A percentile compares a stretch with the other conserved stretches of the same genome.
Conservation (phyloP, 1,140 invertebrate genomes). For the Bicyclus anynana region DNA sequence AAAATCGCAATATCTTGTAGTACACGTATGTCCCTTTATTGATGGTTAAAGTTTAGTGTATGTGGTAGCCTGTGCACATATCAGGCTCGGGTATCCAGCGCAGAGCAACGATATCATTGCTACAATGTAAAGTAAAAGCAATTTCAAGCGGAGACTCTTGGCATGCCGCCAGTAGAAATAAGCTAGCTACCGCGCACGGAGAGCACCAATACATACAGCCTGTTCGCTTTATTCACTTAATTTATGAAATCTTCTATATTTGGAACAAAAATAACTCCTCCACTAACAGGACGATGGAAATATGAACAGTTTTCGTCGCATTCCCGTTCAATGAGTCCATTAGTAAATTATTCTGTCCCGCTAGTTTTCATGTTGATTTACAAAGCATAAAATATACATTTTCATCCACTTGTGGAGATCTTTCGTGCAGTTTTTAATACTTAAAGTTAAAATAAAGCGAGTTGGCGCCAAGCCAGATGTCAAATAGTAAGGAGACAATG, state of each 20-base stretch:
- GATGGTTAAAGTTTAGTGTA: slow-evolving; percentile 26
- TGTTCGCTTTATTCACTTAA: slow-evolving; percentile 45
- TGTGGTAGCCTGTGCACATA: slow-evolving; percentile 30
- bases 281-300: not conserved
- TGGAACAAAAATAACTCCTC: slow-evolving; percentile 5
- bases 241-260: slow-evolving; percentile 44
- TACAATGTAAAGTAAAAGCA: slow-evolving; percentile 65
- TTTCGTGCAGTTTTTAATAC: slow-evolving; percentile 14
- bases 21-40: slow-evolving; percentile 20
- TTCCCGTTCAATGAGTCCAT: slow-evolving; percentile 1
- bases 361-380: slow-evolving; percentile 2
- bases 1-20: slow-evolving; percentile 14
- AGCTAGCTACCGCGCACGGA: slow-evolving; percentile 58
- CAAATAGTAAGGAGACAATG: slow-evolving; percentile 46
- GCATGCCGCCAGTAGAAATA: slow-evolving; percentile 67
- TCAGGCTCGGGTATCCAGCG: slow-evolving; percentile 38
- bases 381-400: slow-evolving; percentile 11
- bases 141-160: slow-evolving; percentile 63
- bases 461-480: slow-evolving; percentile 54
- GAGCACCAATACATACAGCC: slow-evolving; percentile 56
- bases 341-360: slow-evolving; percentile 9
- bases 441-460: slow-evolving; percentile 41
- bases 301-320: slow-evolving; percentile 3
- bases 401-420: slow-evolving; percentile 9
- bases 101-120: slow-evolving; percentile 62